Base-by-base conservation (phyloP, 1,140 invertebrate genomes). In the Idris sp. region DNA sequence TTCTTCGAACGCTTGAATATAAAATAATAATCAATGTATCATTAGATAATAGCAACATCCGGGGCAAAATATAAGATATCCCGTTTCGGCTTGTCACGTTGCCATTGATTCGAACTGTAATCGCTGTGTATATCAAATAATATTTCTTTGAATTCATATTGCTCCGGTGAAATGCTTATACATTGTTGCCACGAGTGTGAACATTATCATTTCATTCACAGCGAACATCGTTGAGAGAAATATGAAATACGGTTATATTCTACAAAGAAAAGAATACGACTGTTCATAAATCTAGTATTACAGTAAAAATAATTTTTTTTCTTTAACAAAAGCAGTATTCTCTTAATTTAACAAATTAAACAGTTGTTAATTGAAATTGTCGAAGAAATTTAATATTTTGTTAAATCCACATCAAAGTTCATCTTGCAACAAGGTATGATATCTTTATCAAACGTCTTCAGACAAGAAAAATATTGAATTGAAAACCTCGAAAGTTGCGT, bases 31-130 rank as follows among this genome's bases (percentile, higher is more conserved):
- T 58, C 58, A 44, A 53, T 74, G 73, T 83, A 84, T 84, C 83
- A 79, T 69, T 61, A 77, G 78, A 83, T 83, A 83, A 83, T 82
- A 74, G 67, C 82, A 73, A 79, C 81, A 83, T 83, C 82, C 82
- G 81, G 80, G 78, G 68, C 65, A 38, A 38, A 44, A 31, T 30
- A 73, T 59, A n/a, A 64, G 65, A 74, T 81, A 81, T 81, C 79
- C 41, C 68, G n/a, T 61, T 62, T 65, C 56, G 49, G 61, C 49
- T 73, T 61, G 76, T 76, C 62, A 65, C 68, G 59, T 74, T 28
- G 48, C 53, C 72, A 64, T 75, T 79, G 78, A 73, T 73, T 75
- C 73, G 58, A 79, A 71, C 76, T 77, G 72, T 76, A 79, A 79
- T 77, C 75, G 54, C 49, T 43, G 22, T 67, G 41, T 69, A 54